A percentile compares a stretch with the other conserved stretches of the same genome.
phyloP scores from a whole-genome alignment of 2,113 vertebrate species.

The Engystomops pustulosus region DNA sequence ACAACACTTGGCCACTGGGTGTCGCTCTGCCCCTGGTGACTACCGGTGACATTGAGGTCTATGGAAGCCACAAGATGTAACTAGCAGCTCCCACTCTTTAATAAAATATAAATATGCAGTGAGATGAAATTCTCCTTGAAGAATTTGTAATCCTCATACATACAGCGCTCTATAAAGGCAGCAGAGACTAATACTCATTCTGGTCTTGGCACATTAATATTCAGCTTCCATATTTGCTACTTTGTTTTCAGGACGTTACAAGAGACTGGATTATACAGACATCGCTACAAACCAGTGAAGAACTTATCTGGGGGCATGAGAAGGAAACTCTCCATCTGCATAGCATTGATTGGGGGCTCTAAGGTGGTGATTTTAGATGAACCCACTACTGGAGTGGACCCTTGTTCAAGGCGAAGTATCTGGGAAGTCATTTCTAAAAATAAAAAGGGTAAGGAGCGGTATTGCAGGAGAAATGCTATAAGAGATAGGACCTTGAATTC shows the following conservation, averaged over 20 bases:
- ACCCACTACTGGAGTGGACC: conserved; percentile 95
- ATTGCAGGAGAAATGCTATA: too few relatives aligned
- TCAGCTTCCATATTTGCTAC: not conserved
- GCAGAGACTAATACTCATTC: not conserved
- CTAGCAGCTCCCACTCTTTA: conserved; percentile 12
- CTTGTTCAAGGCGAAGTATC: conserved; percentile 93
- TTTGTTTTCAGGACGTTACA: conserved; percentile 82
- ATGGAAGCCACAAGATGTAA: not conserved
- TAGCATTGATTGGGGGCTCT: conserved; percentile 95
- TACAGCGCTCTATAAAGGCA: not conserved
- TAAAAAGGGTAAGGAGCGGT: conserved; percentile 87
- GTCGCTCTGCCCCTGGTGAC: not conserved
- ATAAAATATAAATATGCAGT: conserved; percentile 24
- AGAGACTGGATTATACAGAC: conserved; percentile 88
- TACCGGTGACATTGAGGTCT: not conserved
- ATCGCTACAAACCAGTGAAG: conserved; percentile 91
- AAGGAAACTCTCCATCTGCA: conserved; percentile 95
- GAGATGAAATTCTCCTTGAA: not conserved
- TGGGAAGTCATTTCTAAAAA: conserved; percentile 96
- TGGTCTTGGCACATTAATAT: not conserved
- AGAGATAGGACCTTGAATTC: too few relatives aligned
- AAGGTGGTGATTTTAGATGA: conserved; percentile 94
- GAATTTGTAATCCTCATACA: not conserved
- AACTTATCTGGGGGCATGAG: conserved; percentile 95
- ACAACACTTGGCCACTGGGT: not conserved